These are phyloP conservation scores for Ophiothrix spiculata DNA, from an alignment of 35 echinoderm and acorn worm genomes.

Conservation along the genomic window DNA sequence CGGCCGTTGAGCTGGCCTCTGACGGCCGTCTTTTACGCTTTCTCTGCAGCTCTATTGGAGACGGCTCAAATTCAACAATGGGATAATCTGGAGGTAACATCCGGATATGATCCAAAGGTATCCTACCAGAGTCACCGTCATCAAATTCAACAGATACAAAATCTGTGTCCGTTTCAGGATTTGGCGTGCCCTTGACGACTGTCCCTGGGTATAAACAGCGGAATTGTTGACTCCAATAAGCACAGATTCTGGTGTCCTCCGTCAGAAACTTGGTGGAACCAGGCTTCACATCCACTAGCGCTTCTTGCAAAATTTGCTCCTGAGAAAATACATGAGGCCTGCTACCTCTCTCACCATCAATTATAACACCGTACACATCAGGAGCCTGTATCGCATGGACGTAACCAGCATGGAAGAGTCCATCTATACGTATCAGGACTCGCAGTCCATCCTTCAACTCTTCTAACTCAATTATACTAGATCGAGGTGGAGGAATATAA, in stretches of 20 bases:
- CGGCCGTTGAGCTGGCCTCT: constrained; percentile 54
- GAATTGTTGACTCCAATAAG: constrained; percentile 98
- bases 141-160: constrained; percentile 92
- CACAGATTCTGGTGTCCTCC: constrained; percentile 85
- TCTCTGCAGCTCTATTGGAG: constrained; percentile 70
- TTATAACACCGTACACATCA: constrained; percentile 80
- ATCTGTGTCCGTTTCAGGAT: constrained; percentile 62
- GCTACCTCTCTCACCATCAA: constrained; percentile 83
- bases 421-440: constrained; percentile 90
- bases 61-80: constrained; percentile 69
- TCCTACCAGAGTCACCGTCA: constrained; percentile 91
- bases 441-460: constrained; percentile 79
- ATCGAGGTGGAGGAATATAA: constrained; percentile 52
- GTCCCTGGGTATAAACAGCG: constrained; percentile 81
- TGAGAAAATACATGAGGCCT: constrained; percentile 94
- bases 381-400: constrained; percentile 76
- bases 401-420: constrained; percentile 76
- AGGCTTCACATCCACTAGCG: constrained; percentile 79
- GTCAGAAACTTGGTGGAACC: constrained; percentile 65
- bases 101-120: constrained; percentile 86
- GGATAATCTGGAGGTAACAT: constrained; percentile 93
- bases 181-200: constrained; percentile 82
- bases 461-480: constrained; percentile 68
- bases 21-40: constrained; percentile 60
- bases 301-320: constrained; percentile 91